A percentile compares a stretch with the other conserved stretches of the same genome.
Conservation (phyloP, 2,888 invertebrate genomes). For the Ecdyonurus torrentis region DNA sequence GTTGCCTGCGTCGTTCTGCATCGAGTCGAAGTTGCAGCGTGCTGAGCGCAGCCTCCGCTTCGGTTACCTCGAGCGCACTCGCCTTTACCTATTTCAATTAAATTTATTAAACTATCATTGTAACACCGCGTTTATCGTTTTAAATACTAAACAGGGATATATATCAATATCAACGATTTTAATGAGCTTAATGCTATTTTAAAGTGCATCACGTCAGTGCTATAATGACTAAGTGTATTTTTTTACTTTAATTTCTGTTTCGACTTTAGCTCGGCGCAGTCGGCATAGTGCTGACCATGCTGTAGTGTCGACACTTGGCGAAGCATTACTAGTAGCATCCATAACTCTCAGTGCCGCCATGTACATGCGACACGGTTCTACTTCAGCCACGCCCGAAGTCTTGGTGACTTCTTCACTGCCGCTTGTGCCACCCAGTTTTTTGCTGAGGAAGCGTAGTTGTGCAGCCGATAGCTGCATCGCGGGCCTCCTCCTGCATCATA, state of each 20-base stretch:
- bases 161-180: too few relatives aligned
- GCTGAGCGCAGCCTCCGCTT: neutral
- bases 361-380: neutral
- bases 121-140: too few relatives aligned
- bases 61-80: neutral
- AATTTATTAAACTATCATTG: too few relatives aligned
- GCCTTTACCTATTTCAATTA: conserved; percentile 1
- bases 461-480: neutral
- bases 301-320: neutral
- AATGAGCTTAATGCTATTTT: neutral
- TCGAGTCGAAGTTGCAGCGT: neutral
- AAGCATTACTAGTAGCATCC: neutral
- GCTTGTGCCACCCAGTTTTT: neutral
- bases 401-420: neutral
- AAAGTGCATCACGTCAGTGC: neutral
- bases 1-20: neutral
- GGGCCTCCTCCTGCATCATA: neutral
- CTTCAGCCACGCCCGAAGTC: neutral
- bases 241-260: neutral
- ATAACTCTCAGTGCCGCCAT: neutral
- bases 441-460: neutral
- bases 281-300: neutral
- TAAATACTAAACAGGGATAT: too few relatives aligned
- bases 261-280: conserved; percentile 2
- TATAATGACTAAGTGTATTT: too few relatives aligned